Evolutionary conservation across 2,888 invertebrate species (phyloP).

Genomic region (Macaria liturata): DNA sequence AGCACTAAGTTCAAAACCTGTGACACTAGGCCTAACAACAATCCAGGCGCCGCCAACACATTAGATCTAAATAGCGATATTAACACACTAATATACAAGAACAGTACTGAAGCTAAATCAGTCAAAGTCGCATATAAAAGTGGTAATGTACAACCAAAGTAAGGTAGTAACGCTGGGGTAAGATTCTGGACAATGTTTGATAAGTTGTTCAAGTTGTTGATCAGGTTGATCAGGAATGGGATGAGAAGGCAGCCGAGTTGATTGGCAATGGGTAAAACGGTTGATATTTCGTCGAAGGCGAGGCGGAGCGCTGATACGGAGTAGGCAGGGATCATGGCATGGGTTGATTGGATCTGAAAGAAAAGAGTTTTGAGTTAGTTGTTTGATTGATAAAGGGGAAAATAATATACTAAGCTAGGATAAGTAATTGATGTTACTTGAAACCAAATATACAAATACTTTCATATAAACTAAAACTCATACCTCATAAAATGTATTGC

Average conservation of each 20-base stretch:
- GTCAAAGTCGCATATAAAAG: constrained; percentile 71
- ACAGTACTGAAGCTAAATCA: constrained; percentile 70
- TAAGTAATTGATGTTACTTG: no score
- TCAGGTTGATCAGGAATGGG: constrained; percentile 71
- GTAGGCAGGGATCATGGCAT: constrained; percentile 75
- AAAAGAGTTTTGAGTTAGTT: constrained; percentile 4
- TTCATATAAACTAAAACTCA: no score
- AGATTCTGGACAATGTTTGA: constrained; percentile 75
- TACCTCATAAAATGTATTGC: no score
- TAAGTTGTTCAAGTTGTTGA: constrained; percentile 72
- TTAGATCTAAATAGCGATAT: constrained; percentile 73
- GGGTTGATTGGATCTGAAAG: constrained; percentile 54
- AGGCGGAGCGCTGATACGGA: constrained; percentile 69
- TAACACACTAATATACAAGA: constrained; percentile 70
- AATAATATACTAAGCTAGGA: no score
- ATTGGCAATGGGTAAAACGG: constrained; percentile 67
- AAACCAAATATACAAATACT: no score
- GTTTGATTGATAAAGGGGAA: neutral
- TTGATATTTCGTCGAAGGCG: constrained; percentile 72
- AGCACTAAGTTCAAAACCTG: constrained; percentile 66
- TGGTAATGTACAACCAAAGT: constrained; percentile 73
- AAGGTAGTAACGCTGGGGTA: constrained; percentile 70
- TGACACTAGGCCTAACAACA: constrained; percentile 58
- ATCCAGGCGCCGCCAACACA: constrained; percentile 66
- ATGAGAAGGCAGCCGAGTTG: constrained; percentile 68